Conservation (phyloP, 2,888 invertebrate genomes). For the Noctua comes region DNA sequence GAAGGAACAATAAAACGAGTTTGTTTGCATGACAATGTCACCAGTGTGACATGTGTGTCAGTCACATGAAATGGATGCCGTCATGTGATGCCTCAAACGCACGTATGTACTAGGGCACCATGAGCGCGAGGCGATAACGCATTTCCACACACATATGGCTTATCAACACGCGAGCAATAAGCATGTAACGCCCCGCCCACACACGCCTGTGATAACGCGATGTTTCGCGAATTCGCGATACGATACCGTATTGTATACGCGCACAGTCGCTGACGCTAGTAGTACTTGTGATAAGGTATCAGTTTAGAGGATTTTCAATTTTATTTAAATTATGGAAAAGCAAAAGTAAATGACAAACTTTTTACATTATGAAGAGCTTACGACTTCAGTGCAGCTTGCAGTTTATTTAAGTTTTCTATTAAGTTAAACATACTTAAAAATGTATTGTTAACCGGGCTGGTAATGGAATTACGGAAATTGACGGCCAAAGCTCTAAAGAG, state of each 20-base stretch:
- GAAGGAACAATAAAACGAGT: conserved; percentile 54
- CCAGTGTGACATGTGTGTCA: conserved; percentile 67
- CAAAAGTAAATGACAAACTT: neutral
- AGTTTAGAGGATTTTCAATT: neutral
- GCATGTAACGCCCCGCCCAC: conserved; percentile 44
- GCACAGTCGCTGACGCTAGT: conserved; percentile 2
- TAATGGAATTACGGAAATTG: neutral
- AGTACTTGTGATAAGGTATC: neutral
- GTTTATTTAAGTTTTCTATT: neutral
- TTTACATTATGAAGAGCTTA: neutral
- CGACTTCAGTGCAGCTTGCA: neutral
- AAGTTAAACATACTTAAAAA: neutral
- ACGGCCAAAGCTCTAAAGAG: neutral
- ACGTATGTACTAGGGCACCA: conserved; percentile 80
- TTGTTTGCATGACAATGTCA: conserved; percentile 56
- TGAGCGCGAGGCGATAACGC: conserved; percentile 63
- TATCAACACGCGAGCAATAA: conserved; percentile 54
- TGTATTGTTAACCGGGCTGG: neutral
- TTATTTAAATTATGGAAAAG: neutral
- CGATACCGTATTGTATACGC: too few relatives aligned
- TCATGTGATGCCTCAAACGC: conserved; percentile 81
- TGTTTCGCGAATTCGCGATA: conserved; percentile 34
- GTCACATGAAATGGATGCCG: conserved; percentile 78
- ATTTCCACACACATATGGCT: conserved; percentile 64
- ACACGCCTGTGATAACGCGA: conserved; percentile 48